Percentiles rank a stretch among this genome's conserved stretches.
Conservation (phyloP, 2,888 invertebrate species). For the Latrodectus elegans region DNA sequence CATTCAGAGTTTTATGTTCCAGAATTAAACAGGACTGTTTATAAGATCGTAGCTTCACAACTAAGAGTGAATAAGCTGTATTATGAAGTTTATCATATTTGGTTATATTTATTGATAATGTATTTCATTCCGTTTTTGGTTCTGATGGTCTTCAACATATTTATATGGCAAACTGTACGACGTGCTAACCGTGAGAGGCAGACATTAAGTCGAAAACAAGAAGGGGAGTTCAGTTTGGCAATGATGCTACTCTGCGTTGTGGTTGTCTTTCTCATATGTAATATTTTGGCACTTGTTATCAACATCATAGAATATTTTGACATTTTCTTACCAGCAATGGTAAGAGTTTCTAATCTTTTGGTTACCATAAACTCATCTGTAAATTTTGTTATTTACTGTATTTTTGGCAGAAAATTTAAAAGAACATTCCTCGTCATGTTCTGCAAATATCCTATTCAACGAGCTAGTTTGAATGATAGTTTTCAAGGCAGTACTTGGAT, state of each 20-base stretch:
- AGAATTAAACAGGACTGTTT: slow-evolving; percentile 51
- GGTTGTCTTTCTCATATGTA: slow-evolving; percentile 94
- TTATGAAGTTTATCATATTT: slow-evolving; percentile 88
- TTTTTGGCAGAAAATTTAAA: slow-evolving; percentile 97
- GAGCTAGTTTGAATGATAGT: slow-evolving; percentile 51
- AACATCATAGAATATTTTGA: slow-evolving; percentile 83
- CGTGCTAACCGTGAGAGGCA: slow-evolving; percentile 92
- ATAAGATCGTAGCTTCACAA: slow-evolving; percentile 78
- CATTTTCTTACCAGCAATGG: slow-evolving; percentile 81
- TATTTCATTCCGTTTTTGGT: slow-evolving; percentile 93
- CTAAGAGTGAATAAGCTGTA: slow-evolving; percentile 84
- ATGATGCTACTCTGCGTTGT: slow-evolving; percentile 96
- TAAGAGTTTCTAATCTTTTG: slow-evolving; percentile 86
- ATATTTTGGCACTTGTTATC: slow-evolving; percentile 88
- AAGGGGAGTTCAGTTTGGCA: slow-evolving; percentile 93
- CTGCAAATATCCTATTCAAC: slow-evolving; percentile 72
- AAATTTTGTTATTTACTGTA: slow-evolving; percentile 98
- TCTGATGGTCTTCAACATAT: slow-evolving; percentile 90
- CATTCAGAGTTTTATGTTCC: slow-evolving; percentile 21
- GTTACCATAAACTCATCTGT: slow-evolving; percentile 98
- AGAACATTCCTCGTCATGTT: slow-evolving; percentile 83
- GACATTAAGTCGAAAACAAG: slow-evolving; percentile 89
- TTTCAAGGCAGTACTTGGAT: slow-evolving; percentile 61
- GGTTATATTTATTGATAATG: slow-evolving; percentile 95
- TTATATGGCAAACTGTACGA: slow-evolving; percentile 92